Evolutionary conservation across 2,797 vertebrate species (phyloP).

Genomic region (Chelon auratus): DNA sequence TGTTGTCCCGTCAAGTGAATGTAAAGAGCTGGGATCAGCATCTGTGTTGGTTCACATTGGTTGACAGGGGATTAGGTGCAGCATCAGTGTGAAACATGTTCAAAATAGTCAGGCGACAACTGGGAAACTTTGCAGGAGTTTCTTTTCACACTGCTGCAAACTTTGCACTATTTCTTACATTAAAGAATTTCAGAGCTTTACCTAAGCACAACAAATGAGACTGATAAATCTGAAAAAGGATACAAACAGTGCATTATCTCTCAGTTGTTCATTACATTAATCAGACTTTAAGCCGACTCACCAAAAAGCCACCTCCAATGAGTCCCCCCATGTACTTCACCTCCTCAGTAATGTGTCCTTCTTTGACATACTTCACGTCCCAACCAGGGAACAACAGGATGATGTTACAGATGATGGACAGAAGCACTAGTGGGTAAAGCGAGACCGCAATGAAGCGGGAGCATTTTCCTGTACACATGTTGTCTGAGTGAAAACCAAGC

Average conservation of each 20-base stretch:
- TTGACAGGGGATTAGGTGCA: background rate
- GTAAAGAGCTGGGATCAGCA: conserved; percentile 81
- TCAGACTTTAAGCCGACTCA: conserved; percentile 55
- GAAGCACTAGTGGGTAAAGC: conserved; percentile 79
- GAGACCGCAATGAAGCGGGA: conserved; percentile 76
- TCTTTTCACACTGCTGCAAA: no score
- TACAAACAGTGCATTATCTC: no score
- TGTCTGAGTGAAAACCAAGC: conserved; percentile 14
- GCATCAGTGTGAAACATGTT: background rate
- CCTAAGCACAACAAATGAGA: no score
- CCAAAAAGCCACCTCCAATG: conserved; percentile 85
- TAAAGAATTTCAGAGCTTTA: no score
- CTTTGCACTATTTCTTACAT: background rate
- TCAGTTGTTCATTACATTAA: no score
- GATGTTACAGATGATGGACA: conserved; percentile 85
- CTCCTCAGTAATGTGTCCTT: conserved; percentile 80
- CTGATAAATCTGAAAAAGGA: no score
- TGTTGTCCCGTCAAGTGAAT: conserved; percentile 78
- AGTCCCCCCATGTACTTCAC: conserved; percentile 87
- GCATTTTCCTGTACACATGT: conserved; percentile 86
- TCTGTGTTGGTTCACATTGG: conserved; percentile 60
- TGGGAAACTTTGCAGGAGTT: no score
- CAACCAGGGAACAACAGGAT: conserved; percentile 85
- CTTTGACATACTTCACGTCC: conserved; percentile 66
- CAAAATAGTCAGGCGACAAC: background rate